These are phyloP conservation scores for Cyclina sinensis DNA, from an alignment of 1,140 invertebrate species.

Conservation along the genomic window DNA sequence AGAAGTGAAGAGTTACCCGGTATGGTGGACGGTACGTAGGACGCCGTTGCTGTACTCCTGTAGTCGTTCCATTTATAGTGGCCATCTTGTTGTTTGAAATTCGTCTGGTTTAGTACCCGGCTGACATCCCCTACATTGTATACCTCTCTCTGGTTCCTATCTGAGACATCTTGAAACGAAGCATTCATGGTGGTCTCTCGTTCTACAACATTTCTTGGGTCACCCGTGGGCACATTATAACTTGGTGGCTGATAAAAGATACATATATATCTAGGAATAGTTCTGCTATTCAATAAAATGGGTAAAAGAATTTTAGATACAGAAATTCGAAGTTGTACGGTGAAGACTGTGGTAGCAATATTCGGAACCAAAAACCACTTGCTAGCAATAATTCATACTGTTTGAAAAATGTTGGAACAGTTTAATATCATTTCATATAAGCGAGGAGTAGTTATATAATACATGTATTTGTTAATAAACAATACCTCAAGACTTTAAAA, in stretches of 20 bases:
- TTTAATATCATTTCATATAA: too few relatives aligned
- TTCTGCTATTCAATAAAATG: too few relatives aligned
- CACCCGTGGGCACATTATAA: conserved; percentile 80
- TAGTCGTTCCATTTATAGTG: conserved; percentile 80
- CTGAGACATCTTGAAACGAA: conserved; percentile 71
- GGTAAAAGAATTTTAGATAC: too few relatives aligned
- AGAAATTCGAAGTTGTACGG: too few relatives aligned
- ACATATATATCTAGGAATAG: too few relatives aligned
- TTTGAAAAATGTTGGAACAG: too few relatives aligned
- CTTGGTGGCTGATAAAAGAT: conserved; percentile 75
- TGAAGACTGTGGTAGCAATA: too few relatives aligned
- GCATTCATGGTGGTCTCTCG: conserved; percentile 78
- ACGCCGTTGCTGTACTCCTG: conserved; percentile 73
- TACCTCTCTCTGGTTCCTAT: conserved; percentile 46
- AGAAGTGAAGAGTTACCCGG: conserved; percentile 47
- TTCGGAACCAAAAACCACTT: too few relatives aligned
- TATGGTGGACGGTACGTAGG: conserved; percentile 71
- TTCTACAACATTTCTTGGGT: conserved; percentile 73
- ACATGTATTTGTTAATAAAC: too few relatives aligned
- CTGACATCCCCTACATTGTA: conserved; percentile 75
- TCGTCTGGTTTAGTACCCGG: conserved; percentile 73
- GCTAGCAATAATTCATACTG: too few relatives aligned
- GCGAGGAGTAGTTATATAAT: too few relatives aligned
- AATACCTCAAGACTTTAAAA: too few relatives aligned
- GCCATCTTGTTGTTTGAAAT: conserved; percentile 80